Evolutionary conservation across 2,888 invertebrate species (phyloP).

Genomic region (Crossocerus cetratus): DNA sequence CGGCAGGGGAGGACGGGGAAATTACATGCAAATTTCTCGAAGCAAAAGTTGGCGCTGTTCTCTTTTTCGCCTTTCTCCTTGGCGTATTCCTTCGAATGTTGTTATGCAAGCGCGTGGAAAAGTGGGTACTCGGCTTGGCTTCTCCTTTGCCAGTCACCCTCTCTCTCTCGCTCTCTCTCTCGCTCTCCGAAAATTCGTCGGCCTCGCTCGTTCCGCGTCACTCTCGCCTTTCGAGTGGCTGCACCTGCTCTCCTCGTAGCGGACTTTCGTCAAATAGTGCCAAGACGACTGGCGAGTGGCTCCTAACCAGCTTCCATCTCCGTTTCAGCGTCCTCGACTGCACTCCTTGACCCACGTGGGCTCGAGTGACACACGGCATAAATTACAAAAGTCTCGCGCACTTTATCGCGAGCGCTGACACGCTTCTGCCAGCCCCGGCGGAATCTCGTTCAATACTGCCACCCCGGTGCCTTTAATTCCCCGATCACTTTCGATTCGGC

Average conservation of each 20-base stretch:
- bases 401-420: slow-evolving; percentile 22
- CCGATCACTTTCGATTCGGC: too few relatives aligned
- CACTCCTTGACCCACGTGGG: slow-evolving; percentile 41
- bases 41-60: too few relatives aligned
- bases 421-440: not conserved
- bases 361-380: slow-evolving; percentile 34
- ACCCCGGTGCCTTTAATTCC: too few relatives aligned
- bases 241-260: slow-evolving; percentile 38
- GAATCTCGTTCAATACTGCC: not conserved
- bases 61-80: too few relatives aligned
- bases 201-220: slow-evolving; percentile 27
- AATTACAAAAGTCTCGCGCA: slow-evolving; percentile 37
- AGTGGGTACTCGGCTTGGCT: not conserved
- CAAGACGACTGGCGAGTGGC: slow-evolving; percentile 46
- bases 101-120: not conserved
- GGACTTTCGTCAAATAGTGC: slow-evolving; percentile 50
- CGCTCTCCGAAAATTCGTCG: slow-evolving; percentile 27
- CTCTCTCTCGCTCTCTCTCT: not conserved
- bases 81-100: too few relatives aligned
- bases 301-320: slow-evolving; percentile 42
- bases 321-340: slow-evolving; percentile 29
- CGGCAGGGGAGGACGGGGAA: too few relatives aligned
- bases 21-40: too few relatives aligned
- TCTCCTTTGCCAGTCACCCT: too few relatives aligned
- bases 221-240: slow-evolving; percentile 34